These are phyloP conservation scores for Scartelaos histophorus DNA, from an alignment of 2,113 vertebrate species.

Conservation along the genomic window DNA sequence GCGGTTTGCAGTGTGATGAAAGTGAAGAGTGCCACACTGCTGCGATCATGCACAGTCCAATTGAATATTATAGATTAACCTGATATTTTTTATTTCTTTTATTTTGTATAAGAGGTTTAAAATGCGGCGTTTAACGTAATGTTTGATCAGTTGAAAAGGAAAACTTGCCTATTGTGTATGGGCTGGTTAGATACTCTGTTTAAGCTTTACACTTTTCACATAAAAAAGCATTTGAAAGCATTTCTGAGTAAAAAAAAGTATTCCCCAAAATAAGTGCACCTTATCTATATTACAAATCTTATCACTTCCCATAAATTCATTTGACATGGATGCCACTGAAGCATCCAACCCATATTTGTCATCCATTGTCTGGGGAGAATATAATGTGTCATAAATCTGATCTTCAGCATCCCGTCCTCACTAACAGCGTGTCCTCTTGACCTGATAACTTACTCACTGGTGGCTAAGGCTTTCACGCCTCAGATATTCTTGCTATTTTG, in stretches of 20 bases:
- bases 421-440: conserved; percentile 54
- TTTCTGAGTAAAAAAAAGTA: conserved; percentile 49
- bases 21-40: conserved; percentile 60
- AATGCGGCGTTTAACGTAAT: too few relatives aligned
- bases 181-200: too few relatives aligned
- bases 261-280: conserved; percentile 24
- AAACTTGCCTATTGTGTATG: conserved; percentile 9
- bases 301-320: conserved; percentile 62
- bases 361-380: conserved; percentile 70
- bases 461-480: conserved; percentile 31
- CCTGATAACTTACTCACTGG: conserved; percentile 56
- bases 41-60: conserved; percentile 43
- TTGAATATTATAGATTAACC: conserved; percentile 44
- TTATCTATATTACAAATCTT: conserved; percentile 59
- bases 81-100: conserved; percentile 42
- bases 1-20: conserved; percentile 63
- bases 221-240: conserved; percentile 13
- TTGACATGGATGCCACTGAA: conserved; percentile 70
- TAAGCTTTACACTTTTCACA: neutral
- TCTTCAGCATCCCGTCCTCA: conserved; percentile 4
- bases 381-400: conserved; percentile 63
- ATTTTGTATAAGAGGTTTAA: conserved; percentile 27
- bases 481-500: conserved; percentile 20
- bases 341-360: conserved; percentile 61
- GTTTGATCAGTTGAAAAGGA: conserved; percentile 17